Evolutionary conservation across 2,797 vertebrate genomes (phyloP).

Genomic region (Liparis tanakae): DNA sequence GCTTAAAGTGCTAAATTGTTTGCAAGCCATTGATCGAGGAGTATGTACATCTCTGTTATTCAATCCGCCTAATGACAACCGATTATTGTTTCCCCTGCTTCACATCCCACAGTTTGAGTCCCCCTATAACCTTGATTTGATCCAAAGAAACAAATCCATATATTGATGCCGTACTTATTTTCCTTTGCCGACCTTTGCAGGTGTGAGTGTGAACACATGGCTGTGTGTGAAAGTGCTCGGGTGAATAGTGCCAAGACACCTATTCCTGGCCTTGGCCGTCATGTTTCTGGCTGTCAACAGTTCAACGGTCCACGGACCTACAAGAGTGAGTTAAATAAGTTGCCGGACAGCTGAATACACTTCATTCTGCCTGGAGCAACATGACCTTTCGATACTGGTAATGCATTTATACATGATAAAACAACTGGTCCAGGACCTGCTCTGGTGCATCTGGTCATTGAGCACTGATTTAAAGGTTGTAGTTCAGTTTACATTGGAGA

Average conservation of each 20-base stretch:
- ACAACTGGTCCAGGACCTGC: conserved; percentile 47
- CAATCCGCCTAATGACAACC: conserved; percentile 62
- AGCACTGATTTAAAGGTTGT: conserved; percentile 45
- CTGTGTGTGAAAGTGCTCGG: conserved; percentile 21
- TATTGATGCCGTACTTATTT: conserved; percentile 64
- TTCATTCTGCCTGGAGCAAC: conserved; percentile 48
- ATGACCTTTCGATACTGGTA: conserved; percentile 67
- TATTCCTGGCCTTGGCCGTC: conserved; percentile 1
- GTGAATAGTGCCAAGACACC: conserved; percentile 25
- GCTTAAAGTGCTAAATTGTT: conserved; percentile 69
- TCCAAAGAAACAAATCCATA: conserved; percentile 68
- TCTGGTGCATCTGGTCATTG: conserved; percentile 41
- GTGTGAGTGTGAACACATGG: conserved; percentile 39
- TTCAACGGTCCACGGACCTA: conserved; percentile 33
- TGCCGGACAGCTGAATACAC: conserved; percentile 44
- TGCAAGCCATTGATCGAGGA: conserved; percentile 53
- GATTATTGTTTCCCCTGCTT: conserved; percentile 63
- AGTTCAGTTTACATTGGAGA: conserved; percentile 19
- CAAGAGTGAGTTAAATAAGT: conserved; percentile 58
- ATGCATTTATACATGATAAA: conserved; percentile 59
- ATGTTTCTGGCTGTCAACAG: conserved; percentile 60
- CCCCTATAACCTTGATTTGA: conserved; percentile 46
- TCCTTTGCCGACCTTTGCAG: conserved; percentile 64
- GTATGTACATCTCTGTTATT: conserved; percentile 69
- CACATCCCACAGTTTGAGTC: conserved; percentile 46